Conservation (phyloP, 2,797 vertebrate genomes). For the Eulemur coronatus region DNA sequence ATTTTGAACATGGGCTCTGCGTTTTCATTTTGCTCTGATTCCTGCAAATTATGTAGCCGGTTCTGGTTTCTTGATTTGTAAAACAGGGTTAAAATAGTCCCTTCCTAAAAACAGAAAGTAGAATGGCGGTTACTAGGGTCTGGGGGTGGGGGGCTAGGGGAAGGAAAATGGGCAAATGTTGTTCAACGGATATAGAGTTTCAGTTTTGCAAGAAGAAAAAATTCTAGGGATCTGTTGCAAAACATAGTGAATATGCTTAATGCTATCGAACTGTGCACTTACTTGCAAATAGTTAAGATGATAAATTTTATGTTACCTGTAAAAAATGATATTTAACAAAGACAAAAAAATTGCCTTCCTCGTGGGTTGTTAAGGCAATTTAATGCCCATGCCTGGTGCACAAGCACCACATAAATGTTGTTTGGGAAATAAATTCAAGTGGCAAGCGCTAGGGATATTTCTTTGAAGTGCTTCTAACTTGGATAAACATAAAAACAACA, state of each 20-base stretch:
- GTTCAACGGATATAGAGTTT: neutral
- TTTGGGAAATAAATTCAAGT: neutral
- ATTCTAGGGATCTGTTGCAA: neutral
- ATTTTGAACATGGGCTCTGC: neutral
- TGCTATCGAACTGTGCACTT: neutral
- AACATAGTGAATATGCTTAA: neutral
- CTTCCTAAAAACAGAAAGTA: neutral
- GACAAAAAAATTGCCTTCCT: neutral
- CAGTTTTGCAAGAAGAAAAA: neutral
- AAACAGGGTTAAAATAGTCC: neutral
- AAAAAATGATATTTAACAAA: neutral
- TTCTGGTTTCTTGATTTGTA: neutral
- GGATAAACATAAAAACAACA: neutral
- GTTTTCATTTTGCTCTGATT: neutral
- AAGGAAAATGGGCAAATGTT: neutral
- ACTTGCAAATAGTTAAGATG: neutral
- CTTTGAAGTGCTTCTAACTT: neutral
- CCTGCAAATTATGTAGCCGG: neutral
- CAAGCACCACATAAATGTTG: neutral
- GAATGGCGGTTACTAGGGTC: neutral
- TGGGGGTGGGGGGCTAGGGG: neutral
- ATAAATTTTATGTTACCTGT: neutral
- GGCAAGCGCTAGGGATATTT: neutral
- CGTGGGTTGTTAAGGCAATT: neutral
- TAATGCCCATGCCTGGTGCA: neutral